Percentiles rank a stretch among this genome's conserved stretches.
Evolutionary conservation across 2,113 vertebrate genomes (phyloP).

Genomic region (Haplochromis burtoni): DNA sequence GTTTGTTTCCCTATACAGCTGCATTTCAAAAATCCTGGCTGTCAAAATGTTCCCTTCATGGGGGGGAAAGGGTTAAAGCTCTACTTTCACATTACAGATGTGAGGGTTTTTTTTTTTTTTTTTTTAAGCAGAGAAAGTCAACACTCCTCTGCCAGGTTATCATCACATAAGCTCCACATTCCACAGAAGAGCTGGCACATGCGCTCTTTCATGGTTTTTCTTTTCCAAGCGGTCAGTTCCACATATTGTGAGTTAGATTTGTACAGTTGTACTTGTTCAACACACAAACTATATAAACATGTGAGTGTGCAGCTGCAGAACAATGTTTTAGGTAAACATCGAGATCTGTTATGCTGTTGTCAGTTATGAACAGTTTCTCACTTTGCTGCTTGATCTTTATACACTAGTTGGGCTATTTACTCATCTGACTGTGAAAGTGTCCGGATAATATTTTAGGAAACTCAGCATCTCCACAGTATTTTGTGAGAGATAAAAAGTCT

Average conservation of each 20-base stretch:
- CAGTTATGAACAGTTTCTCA: not conserved
- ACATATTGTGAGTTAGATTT: not conserved
- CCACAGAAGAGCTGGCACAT: not conserved
- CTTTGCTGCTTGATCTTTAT: not conserved
- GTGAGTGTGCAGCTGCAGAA: not conserved
- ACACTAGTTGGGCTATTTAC: not conserved
- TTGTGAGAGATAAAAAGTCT: not conserved
- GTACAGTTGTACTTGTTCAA: not conserved
- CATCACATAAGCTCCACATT: not conserved
- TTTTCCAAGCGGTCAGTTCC: not conserved
- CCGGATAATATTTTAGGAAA: not conserved
- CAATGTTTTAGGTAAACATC: not conserved
- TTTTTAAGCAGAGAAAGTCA: not conserved
- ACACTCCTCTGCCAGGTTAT: not conserved
- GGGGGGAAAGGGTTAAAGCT: not conserved
- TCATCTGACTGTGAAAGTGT: too few relatives aligned
- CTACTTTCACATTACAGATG: not conserved
- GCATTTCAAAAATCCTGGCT: not conserved
- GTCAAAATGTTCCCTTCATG: not conserved
- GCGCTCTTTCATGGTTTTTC: not conserved
- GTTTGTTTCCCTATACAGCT: accelerated
- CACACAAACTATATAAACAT: not conserved
- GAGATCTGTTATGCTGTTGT: not conserved
- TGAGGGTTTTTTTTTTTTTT: too few relatives aligned
- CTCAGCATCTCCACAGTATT: not conserved